phyloP scores from a whole-genome alignment of 1,140 invertebrate species.

The Idris sp. region DNA sequence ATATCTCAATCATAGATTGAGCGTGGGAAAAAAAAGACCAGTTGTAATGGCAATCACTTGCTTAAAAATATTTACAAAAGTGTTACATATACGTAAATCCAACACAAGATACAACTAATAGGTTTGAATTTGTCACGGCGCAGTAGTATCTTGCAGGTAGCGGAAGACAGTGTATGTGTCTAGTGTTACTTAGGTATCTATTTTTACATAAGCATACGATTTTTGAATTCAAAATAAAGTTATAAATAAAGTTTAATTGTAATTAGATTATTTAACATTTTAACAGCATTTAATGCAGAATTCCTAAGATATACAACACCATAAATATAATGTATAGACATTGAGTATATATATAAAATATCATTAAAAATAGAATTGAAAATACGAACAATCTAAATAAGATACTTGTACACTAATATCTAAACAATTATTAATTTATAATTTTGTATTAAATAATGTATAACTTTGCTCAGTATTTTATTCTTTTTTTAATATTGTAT shows the following conservation, averaged over 20 bases:
- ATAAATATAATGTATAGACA: no score
- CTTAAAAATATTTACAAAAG: constrained; percentile 1
- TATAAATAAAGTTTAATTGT: constrained; percentile 6
- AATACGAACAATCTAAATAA: neutral
- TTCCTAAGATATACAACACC: no score
- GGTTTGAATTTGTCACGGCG: constrained; percentile 14
- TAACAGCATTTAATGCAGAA: no score
- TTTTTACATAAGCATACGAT: constrained; percentile 6
- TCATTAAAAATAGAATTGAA: constrained; percentile 5
- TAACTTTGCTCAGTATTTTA: no score
- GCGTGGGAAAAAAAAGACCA: no score
- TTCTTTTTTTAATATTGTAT: no score
- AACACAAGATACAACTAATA: constrained; percentile 11
- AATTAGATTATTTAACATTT: neutral
- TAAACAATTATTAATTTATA: neutral
- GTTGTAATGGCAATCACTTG: no score
- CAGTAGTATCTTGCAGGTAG: constrained; percentile 19
- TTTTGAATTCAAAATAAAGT: neutral
- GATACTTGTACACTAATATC: no score
- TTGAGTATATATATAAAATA: neutral
- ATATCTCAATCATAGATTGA: no score
- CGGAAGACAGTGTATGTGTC: constrained; percentile 15
- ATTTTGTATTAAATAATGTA: no score
- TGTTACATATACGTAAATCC: constrained; percentile 1
- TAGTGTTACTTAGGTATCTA: constrained; percentile 12